phyloP scores from a whole-genome alignment of 2,113 vertebrate genomes.

The Cyanocitta stelleri region DNA sequence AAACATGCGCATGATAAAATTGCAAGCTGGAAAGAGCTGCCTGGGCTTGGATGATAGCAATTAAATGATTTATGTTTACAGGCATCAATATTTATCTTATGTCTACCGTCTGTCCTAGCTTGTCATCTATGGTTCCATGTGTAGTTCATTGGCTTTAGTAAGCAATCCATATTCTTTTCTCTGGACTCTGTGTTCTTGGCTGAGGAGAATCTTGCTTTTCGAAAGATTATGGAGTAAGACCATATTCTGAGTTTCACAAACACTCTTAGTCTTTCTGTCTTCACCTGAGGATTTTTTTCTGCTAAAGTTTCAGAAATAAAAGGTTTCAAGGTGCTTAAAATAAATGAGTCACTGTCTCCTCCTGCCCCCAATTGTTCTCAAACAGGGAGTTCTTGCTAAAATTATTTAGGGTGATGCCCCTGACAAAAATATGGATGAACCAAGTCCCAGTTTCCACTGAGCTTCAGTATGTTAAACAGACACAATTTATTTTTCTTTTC shows the following conservation, averaged over 20 bases:
- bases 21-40: background rate
- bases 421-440: slow-evolving; percentile 43
- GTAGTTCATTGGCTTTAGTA: background rate
- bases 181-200: background rate
- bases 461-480: slow-evolving; percentile 11
- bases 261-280: background rate
- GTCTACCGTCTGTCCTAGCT: background rate
- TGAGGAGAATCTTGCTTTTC: background rate
- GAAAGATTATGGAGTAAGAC: background rate
- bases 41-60: slow-evolving; percentile 19
- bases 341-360: slow-evolving; percentile 24
- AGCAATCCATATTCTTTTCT: background rate
- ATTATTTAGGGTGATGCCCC: slow-evolving; percentile 59
- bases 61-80: slow-evolving; percentile 33
- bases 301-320: background rate
- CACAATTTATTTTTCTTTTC: slow-evolving; percentile 25
- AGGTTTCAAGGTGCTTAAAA: slow-evolving; percentile 28
- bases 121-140: background rate
- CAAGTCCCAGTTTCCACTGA: slow-evolving; percentile 49
- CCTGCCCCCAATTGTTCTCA: slow-evolving; percentile 39
- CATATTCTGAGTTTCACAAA: background rate
- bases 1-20: background rate
- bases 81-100: slow-evolving; percentile 15
- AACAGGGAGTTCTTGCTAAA: slow-evolving; percentile 43
- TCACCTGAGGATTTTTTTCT: slow-evolving; percentile 17